These are phyloP conservation scores for Nephrotoma guestfalica DNA, from an alignment of 2,888 invertebrate species.

Conservation along the genomic window DNA sequence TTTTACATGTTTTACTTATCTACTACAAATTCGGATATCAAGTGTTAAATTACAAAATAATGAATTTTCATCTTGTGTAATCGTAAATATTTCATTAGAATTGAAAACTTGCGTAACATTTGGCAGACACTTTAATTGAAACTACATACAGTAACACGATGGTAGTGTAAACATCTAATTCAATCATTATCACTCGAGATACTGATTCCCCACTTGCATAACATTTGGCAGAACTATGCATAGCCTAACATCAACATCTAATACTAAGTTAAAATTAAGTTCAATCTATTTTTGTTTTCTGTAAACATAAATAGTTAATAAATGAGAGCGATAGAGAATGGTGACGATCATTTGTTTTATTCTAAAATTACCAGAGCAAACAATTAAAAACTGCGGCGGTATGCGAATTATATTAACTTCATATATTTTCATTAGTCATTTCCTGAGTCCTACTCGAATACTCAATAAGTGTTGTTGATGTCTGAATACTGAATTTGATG, in stretches of 20 bases:
- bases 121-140: background rate
- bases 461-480: too few relatives aligned
- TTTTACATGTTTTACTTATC: background rate
- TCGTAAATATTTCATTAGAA: background rate
- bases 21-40: background rate
- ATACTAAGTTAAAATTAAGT: background rate
- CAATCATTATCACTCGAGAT: background rate
- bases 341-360: too few relatives aligned
- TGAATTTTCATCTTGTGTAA: background rate
- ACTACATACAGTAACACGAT: background rate
- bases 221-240: background rate
- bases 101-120: background rate
- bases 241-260: background rate
- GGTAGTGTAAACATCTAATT: background rate
- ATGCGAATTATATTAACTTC: too few relatives aligned
- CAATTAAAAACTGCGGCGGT: too few relatives aligned
- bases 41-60: background rate
- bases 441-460: too few relatives aligned
- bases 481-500: too few relatives aligned
- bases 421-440: too few relatives aligned
- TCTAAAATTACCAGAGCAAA: too few relatives aligned
- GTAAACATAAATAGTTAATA: background rate
- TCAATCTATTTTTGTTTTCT: background rate
- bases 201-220: background rate
- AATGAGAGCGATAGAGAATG: too few relatives aligned